Evolutionary conservation across 2,797 vertebrate genomes (phyloP).

Genomic region (Corythornis leucogaster): DNA sequence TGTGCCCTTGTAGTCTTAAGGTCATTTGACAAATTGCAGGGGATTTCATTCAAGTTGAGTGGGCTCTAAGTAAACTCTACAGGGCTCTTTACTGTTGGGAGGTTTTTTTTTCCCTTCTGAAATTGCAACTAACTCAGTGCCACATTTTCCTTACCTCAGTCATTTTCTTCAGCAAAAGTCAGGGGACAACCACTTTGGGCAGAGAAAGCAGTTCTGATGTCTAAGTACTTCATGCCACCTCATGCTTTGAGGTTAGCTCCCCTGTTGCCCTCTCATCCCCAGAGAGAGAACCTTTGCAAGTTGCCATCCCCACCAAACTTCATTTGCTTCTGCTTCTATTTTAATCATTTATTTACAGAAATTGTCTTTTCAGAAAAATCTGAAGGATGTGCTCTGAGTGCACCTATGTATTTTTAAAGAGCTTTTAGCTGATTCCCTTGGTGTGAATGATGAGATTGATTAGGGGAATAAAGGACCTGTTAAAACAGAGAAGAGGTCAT

Average conservation of each 20-base stretch:
- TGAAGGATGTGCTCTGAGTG: not conserved
- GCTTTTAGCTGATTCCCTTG: constrained; percentile 49
- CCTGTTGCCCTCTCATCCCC: not conserved
- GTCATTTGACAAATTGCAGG: not conserved
- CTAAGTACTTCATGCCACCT: not conserved
- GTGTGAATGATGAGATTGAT: constrained; percentile 55
- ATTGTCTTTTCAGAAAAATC: constrained; percentile 24
- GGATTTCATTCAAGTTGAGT: not conserved
- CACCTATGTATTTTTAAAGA: constrained; percentile 57
- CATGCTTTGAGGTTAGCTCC: not conserved
- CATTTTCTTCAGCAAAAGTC: not conserved
- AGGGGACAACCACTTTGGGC: not conserved
- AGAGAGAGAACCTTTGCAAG: not conserved
- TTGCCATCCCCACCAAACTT: not conserved
- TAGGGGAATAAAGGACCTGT: constrained; percentile 26
- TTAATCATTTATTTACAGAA: constrained; percentile 48
- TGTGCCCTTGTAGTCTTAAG: not conserved
- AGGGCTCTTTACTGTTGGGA: not conserved
- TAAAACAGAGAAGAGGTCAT: constrained; percentile 46
- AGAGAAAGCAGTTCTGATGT: not conserved
- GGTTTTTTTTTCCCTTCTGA: not conserved
- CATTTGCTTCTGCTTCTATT: constrained; percentile 17
- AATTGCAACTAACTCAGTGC: not conserved
- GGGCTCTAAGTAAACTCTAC: not conserved
- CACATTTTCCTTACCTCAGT: not conserved